Evolutionary conservation across 2,888 invertebrate species (phyloP).

Genomic region (Athalia cordata): DNA sequence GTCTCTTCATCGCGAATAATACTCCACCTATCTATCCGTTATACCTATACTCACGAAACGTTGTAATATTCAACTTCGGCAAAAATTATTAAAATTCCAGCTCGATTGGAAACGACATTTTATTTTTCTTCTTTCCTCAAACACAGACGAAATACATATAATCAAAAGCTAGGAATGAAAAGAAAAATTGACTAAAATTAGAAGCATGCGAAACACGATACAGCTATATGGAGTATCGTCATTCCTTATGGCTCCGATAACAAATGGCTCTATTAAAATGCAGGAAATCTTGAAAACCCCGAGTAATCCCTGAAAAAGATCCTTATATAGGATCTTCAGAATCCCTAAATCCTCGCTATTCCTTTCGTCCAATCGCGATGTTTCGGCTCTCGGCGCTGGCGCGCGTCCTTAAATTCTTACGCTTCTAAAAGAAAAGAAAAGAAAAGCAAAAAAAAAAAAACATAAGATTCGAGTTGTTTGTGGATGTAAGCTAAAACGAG

Average conservation of each 20-base stretch:
- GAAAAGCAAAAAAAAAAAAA: background rate
- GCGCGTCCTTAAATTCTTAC: background rate
- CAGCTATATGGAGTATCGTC: background rate
- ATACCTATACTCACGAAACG: too few species aligned
- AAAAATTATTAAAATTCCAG: too few species aligned
- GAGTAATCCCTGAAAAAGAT: conserved; percentile 40
- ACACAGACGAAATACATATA: too few species aligned
- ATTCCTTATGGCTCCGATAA: conserved; percentile 21
- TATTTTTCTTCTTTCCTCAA: too few species aligned
- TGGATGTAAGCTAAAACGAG: background rate
- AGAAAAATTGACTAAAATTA: background rate
- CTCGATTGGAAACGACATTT: too few species aligned
- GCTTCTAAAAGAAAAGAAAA: background rate
- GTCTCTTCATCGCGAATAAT: too few species aligned
- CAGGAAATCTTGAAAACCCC: conserved; percentile 34
- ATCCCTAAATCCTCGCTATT: conserved; percentile 42
- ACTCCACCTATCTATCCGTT: too few species aligned
- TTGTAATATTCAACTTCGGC: too few species aligned
- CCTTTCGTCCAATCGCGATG: conserved; percentile 30
- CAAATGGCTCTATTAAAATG: conserved; percentile 39
- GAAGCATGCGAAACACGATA: background rate
- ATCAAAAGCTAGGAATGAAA: too few species aligned
- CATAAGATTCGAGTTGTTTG: background rate
- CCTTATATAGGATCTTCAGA: conserved; percentile 22
- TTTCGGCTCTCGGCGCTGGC: background rate